phyloP scores from a whole-genome alignment of 23 tunicate genomes.

The Clavelina lepadiformis region DNA sequence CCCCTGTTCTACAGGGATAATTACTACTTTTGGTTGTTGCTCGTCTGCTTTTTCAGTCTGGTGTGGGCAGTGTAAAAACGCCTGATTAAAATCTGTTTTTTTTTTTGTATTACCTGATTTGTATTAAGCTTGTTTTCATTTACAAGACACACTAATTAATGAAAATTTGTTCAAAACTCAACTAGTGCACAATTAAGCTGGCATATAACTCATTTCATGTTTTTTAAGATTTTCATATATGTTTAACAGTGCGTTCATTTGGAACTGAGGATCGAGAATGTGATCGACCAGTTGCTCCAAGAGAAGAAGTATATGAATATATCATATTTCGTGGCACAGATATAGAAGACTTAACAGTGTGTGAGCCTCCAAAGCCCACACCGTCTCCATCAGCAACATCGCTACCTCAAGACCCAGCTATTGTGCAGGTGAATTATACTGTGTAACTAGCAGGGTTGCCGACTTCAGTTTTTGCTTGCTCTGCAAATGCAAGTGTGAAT shows the following conservation, averaged over 20 bases:
- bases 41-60: too few relatives aligned
- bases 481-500: too few relatives aligned
- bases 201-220: background rate
- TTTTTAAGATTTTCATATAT: background rate
- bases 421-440: conserved; percentile 90
- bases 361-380: conserved; percentile 85
- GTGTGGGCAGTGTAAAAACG: too few relatives aligned
- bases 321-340: conserved; percentile 98
- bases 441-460: too few relatives aligned
- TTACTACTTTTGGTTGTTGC: too few relatives aligned
- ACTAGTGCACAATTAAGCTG: too few relatives aligned
- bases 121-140: background rate
- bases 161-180: too few relatives aligned
- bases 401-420: conserved; percentile 96
- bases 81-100: background rate
- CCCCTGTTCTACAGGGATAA: too few relatives aligned
- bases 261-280: conserved; percentile 89
- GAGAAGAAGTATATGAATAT: conserved; percentile 96
- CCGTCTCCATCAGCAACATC: conserved; percentile 53
- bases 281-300: conserved; percentile 78
- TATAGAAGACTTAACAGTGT: conserved; percentile 94
- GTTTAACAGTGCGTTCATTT: conserved; percentile 65
- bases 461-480: too few relatives aligned
- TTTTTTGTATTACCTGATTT: background rate
- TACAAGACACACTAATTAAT: background rate